Evolutionary conservation across 2,113 vertebrate species (phyloP), one percentile per base, ranked within the genome.

Genomic region (Ceratotherium simum): DNA sequence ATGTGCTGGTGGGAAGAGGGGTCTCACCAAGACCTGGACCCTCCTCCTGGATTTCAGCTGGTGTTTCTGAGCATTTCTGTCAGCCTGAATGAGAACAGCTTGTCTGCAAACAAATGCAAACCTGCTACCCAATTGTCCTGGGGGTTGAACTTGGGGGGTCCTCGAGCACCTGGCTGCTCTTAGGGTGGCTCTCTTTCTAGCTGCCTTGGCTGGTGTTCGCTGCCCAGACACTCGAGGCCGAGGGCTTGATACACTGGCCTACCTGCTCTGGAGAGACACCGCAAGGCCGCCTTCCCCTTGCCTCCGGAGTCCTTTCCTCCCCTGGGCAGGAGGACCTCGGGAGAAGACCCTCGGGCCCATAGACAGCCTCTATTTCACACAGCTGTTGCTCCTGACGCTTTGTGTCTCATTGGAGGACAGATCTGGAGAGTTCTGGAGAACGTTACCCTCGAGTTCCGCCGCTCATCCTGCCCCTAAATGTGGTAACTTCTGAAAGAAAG

Each of bases 1-100:
- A 90, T 0, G 21, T 93, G 97, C 54, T 92, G 96, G 90, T 86
- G 70, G 94, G 96, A 83, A 0, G 0, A 95, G 70, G 96, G 87
- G 23, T 29, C 65, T 95, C 95, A 78, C 90, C 36, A 18, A 54
- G 80, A 36, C 90, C 72, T 54, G 90, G 73, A 48, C 93, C 90
- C 92, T 31, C 78, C 85, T 92, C 93, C 95, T 92, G 62, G 97
- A 82, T 87, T 96, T 96, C 91, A 90, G 92, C 81, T 90, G 96
- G 92, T 86, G 29, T 96, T 96, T 94, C 93, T 91, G 94, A 97
- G 29, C 17, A 5, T 72, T 96, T 92, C 82, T 95, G 65, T 91
- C 90, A 84, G 89, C 79, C n/a, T 91, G 76, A 76, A 76, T 17
- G 60, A 92, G 88, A 84, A 84, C 65, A 95, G 94, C 91, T 97